Conservation (phyloP, 2,888 invertebrate genomes). For the Eupeodes latifasciatus region DNA sequence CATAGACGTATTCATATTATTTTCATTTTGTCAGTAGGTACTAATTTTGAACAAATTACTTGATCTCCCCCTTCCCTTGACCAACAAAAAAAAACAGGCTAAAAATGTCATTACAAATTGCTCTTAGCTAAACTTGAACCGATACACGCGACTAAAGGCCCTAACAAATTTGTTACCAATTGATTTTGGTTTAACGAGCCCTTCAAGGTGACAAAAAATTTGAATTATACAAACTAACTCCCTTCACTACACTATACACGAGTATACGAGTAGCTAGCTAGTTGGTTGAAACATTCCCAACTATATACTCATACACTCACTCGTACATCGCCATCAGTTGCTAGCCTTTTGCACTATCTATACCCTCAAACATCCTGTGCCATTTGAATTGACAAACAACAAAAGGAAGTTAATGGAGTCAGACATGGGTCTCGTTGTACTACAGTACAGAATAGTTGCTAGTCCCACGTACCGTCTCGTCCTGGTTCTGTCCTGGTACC, state of each 20-base stretch:
- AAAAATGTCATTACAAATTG: constrained; percentile 25
- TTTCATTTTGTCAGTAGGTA: too few relatives aligned
- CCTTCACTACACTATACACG: not conserved
- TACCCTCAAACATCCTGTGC: constrained; percentile 56
- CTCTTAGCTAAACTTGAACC: constrained; percentile 9
- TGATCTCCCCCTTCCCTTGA: not conserved
- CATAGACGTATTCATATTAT: too few relatives aligned
- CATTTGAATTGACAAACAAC: constrained; percentile 72
- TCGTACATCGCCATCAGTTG: not conserved
- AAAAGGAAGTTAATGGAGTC: constrained; percentile 68
- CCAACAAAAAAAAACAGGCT: not conserved
- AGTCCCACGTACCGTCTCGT: constrained; percentile 29
- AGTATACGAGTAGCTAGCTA: not conserved
- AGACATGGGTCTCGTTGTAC: constrained; percentile 29
- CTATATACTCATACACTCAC: not conserved
- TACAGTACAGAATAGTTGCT: too few relatives aligned
- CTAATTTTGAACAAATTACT: not conserved
- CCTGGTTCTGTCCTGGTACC: constrained; percentile 37
- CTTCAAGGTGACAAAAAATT: constrained; percentile 57
- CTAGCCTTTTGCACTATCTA: constrained; percentile 42
- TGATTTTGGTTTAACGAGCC: constrained; percentile 42
- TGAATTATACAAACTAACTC: constrained; percentile 50
- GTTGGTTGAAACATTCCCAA: not conserved
- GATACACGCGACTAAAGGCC: constrained; percentile 43
- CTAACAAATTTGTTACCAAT: constrained; percentile 50